A percentile compares a stretch with the other conserved stretches of the same genome.
phyloP scores from a whole-genome alignment of 2,888 invertebrate species.

The Oscheius sp. region DNA sequence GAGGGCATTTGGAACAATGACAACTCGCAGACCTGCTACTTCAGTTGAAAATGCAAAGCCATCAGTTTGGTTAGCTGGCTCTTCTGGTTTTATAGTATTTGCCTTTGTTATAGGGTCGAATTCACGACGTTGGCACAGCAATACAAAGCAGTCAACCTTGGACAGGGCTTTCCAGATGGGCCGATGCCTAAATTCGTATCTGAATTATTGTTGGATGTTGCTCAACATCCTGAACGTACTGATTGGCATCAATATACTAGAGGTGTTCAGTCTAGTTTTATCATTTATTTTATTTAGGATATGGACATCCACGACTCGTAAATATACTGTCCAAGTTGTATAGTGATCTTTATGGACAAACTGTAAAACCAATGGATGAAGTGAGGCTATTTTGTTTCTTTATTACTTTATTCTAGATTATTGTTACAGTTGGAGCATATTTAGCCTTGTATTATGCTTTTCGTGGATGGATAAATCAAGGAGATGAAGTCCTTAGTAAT shows the following conservation, averaged over 20 bases:
- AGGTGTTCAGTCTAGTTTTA: constrained; percentile 15
- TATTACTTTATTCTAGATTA: constrained; percentile 77
- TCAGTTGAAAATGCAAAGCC: constrained; percentile 38
- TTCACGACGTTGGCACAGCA: constrained; percentile 67
- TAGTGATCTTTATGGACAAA: constrained; percentile 80
- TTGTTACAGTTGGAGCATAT: constrained; percentile 92
- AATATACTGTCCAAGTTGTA: constrained; percentile 85
- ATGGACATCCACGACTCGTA: constrained; percentile 77
- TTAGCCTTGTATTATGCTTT: constrained; percentile 88
- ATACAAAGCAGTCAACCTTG: constrained; percentile 68
- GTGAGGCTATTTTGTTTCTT: background rate
- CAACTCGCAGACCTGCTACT: constrained; percentile 33
- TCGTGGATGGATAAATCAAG: constrained; percentile 85
- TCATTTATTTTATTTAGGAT: constrained; percentile 44
- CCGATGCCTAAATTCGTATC: constrained; percentile 65
- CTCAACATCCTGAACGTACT: constrained; percentile 56
- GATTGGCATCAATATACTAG: constrained; percentile 67
- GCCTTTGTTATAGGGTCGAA: constrained; percentile 67
- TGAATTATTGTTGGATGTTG: constrained; percentile 58
- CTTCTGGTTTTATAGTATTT: background rate
- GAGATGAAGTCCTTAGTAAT: constrained; percentile 74
- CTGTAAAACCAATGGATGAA: constrained; percentile 61
- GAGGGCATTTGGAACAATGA: constrained; percentile 23
- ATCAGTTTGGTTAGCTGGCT: constrained; percentile 47
- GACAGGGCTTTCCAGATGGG: constrained; percentile 69